Conservation (phyloP, 2,888 invertebrate genomes). For the Mesorhabditis belari region DNA sequence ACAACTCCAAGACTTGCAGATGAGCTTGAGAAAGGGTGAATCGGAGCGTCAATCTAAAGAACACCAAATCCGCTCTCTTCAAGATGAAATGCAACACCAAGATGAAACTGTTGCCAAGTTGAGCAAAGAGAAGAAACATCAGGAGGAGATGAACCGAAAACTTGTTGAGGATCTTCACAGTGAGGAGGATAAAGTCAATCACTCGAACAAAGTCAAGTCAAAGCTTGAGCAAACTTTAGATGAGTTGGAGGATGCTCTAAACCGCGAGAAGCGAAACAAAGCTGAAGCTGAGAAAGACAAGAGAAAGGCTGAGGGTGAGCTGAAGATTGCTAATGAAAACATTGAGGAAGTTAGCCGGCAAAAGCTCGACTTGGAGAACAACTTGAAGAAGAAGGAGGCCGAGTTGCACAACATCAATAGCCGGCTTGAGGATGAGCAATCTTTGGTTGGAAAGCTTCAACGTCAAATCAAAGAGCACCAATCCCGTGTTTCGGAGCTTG, state of each 20-base stretch:
- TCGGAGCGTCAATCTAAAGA: conserved; percentile 50
- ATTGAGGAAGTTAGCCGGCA: conserved; percentile 47
- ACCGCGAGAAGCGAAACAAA: conserved; percentile 50
- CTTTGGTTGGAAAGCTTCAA: conserved; percentile 86
- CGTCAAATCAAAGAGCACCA: conserved; percentile 99
- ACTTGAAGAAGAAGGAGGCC: conserved; percentile 68
- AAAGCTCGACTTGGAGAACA: conserved; percentile 46
- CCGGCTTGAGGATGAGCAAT: conserved; percentile 96
- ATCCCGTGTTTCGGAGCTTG: conserved; percentile 88
- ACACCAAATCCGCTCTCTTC: conserved; percentile 43
- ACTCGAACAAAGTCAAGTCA: conserved; percentile 44
- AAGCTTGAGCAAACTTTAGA: conserved; percentile 52
- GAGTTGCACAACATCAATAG: conserved; percentile 91
- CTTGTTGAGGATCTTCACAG: conserved; percentile 61
- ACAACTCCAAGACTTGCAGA: conserved; percentile 46
- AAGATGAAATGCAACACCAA: conserved; percentile 96
- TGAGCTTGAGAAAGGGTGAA: conserved; percentile 41
- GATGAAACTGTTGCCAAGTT: conserved; percentile 70
- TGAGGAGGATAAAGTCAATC: conserved; percentile 71
- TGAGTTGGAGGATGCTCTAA: conserved; percentile 52
- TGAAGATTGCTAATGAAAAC: conserved; percentile 51
- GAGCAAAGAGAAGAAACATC: conserved; percentile 58
- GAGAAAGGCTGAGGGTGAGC: conserved; percentile 52
- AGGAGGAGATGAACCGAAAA: conserved; percentile 53
- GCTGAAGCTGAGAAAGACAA: conserved; percentile 52